These are phyloP conservation scores for Amphimallon solstitiale DNA, from an alignment of 2,888 invertebrate species.

Conservation along the genomic window DNA sequence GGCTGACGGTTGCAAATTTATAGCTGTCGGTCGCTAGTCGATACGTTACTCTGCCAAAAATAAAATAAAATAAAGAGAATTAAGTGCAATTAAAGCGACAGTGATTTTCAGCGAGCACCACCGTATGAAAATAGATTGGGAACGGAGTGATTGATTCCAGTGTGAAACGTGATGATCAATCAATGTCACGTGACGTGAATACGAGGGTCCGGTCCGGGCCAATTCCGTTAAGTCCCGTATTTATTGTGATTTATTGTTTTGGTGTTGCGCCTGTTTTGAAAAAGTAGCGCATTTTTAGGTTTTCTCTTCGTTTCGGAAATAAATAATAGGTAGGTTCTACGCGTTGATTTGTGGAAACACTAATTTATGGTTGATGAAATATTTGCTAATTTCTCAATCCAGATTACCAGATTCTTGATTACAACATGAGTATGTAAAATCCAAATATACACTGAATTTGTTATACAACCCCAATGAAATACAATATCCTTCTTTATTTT, in stretches of 20 bases:
- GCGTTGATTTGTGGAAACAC: no score
- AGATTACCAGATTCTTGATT: no score
- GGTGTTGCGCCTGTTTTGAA: not conserved
- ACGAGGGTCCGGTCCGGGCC: not conserved
- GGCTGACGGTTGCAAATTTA: constrained; percentile 13
- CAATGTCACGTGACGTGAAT: constrained; percentile 25
- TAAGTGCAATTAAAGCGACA: constrained; percentile 24
- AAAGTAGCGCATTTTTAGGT: not conserved
- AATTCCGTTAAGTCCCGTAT: constrained; percentile 11
- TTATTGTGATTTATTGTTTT: constrained; percentile 22
- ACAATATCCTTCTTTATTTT: no score
- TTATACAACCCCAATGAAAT: no score
- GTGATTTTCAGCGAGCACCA: constrained; percentile 10
- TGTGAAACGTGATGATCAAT: constrained; percentile 3
- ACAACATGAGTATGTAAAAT: no score
- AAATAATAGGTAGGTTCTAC: not conserved
- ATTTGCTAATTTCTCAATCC: no score
- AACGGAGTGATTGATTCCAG: constrained; percentile 19
- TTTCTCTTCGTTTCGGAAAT: not conserved
- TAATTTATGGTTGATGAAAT: no score
- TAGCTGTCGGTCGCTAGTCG: constrained; percentile 3
- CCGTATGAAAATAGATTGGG: constrained; percentile 25
- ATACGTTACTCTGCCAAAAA: constrained; percentile 16
- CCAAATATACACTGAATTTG: no score
- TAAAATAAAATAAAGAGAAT: constrained; percentile 14